Evolutionary conservation across 2,797 vertebrate species (phyloP), one percentile per base, ranked within the genome.

Genomic region (Trichosurus vulpecula): DNA sequence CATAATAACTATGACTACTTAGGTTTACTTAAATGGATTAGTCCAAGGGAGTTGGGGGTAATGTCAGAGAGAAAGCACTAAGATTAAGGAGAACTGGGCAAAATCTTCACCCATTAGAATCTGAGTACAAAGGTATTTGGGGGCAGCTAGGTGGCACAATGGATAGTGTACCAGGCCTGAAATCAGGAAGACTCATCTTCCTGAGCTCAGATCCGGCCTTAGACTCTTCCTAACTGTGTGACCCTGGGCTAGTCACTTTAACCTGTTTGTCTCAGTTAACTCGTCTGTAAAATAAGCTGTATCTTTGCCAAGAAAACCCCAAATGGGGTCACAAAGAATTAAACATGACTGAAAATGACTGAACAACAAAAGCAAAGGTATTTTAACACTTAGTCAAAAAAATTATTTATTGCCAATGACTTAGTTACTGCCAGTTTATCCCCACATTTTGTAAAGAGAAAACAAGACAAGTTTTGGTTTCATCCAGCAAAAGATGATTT

Each of bases 1-100:
- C 96, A 96, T 96, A 97, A 97, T 41, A 98, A 98, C 92, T 96
- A 90, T 98, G 98, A 98, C 98, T 98, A 98, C 98, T 98, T 98
- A 98, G 98, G 97, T 97, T 97, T 99, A 98, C 99, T 99, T 99
- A 99, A 99, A 99, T 99, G 99, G 99, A 99, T 99, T 99, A 99
- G 98, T 97, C 96, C 99, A 99, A 99, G 74, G n/a, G n/a, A 74
- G 66, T 41, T 74, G n/a, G 6, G 66, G 66, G n/a, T 41, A 74
- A 9, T 74, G 16, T 95, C 96, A 96, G 96, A 90, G 55, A 30
- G 58, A 96, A 47, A 25, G 9, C 22, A 47, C 90, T 54, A 27
- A 47, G 25, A 51, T 87, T 47, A 87, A 87, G n/a, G n/a, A 74
- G 25, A 22, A 87, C 22, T 47, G 41, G 41, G 74, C 31, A 27